Conservation (phyloP, 2,113 vertebrate species). For the Apaloderma vittatum region DNA sequence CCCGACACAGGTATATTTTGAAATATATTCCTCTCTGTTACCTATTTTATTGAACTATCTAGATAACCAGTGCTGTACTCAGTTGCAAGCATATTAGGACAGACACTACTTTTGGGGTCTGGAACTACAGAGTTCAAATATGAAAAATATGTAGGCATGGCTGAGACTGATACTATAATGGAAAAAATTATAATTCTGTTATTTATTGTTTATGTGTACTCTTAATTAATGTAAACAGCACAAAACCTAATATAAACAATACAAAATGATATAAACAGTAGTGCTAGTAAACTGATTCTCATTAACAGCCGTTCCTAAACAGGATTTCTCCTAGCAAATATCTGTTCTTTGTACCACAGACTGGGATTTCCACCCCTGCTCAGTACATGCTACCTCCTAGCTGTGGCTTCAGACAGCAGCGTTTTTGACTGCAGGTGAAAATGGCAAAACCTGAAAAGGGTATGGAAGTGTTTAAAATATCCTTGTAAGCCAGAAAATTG, state of each 20-base stretch:
- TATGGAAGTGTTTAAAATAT: slow-evolving; percentile 18
- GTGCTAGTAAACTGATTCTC: not conserved
- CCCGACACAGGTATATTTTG: not conserved
- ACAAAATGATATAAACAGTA: not conserved
- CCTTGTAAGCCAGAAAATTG: slow-evolving; percentile 23
- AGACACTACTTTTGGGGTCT: not conserved
- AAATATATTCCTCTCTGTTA: not conserved
- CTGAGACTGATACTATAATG: not conserved
- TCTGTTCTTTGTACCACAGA: not conserved
- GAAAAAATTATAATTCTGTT: not conserved
- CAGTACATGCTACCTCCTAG: not conserved
- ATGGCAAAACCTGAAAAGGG: not conserved
- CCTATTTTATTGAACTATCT: not conserved
- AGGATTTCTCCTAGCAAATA: not conserved
- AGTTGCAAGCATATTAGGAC: not conserved
- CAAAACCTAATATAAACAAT: not conserved
- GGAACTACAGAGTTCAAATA: not conserved
- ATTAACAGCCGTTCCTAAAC: not conserved
- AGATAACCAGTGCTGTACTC: not conserved
- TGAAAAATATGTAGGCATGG: not conserved
- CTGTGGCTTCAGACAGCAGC: not conserved
- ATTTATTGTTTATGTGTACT: not conserved
- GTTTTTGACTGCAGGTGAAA: not conserved
- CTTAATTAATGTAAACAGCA: not conserved
- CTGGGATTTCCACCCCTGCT: not conserved